Evolutionary conservation across 37 sponge, comb jelly and placozoan genomes (phyloP).

Genomic region (Ianthella basta): DNA sequence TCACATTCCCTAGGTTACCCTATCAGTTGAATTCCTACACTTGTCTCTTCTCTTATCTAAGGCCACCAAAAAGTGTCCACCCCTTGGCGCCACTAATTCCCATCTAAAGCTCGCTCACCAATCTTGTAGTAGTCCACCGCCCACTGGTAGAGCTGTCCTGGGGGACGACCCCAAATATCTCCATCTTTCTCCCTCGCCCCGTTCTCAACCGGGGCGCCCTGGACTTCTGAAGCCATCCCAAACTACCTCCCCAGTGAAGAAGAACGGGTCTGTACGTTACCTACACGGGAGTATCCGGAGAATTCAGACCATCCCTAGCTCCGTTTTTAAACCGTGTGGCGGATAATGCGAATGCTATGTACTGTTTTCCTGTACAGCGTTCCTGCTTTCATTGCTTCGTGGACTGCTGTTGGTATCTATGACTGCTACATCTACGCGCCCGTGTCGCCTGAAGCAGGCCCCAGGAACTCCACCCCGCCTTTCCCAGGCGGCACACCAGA

Average conservation of each 20-base stretch:
- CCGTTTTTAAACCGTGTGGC: too few species aligned
- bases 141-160: slow-evolving; percentile 19
- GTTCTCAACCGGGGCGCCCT: not conserved
- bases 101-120: not conserved
- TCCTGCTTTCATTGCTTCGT: slow-evolving; percentile 14
- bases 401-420: not conserved
- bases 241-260: too few species aligned
- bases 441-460: not conserved
- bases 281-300: too few species aligned
- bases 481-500: slow-evolving; percentile 51
- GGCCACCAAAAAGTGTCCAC: too few species aligned
- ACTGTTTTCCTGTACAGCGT: not conserved
- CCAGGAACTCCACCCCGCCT: slow-evolving; percentile 11
- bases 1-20: too few species aligned
- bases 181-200: not conserved
- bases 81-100: too few species aligned
- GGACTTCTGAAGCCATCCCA: not conserved
- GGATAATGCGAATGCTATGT: not conserved
- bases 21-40: too few species aligned
- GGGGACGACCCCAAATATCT: slow-evolving; percentile 10
- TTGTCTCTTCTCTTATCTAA: too few species aligned
- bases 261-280: too few species aligned
- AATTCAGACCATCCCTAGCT: too few species aligned
- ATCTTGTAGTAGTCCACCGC: slow-evolving; percentile 18
- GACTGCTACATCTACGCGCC: slow-evolving; percentile 31